Percentiles rank a stretch among this genome's conserved stretches.
Evolutionary conservation across 2,888 invertebrate genomes (phyloP).

Genomic region (Epinotia brunnichana): DNA sequence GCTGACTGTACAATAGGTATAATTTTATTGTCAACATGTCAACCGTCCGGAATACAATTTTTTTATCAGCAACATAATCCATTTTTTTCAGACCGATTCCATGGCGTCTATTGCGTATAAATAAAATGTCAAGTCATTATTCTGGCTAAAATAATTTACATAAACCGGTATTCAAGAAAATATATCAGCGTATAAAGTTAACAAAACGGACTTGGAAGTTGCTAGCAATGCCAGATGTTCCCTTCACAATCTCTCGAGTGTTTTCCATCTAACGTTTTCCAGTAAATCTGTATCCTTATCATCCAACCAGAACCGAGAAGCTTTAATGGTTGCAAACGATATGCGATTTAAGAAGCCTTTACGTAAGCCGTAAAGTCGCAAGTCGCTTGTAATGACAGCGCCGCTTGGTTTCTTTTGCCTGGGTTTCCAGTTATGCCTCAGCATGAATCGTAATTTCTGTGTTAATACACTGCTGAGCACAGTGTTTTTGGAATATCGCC

Average conservation of each 20-base stretch:
- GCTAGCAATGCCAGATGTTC: slow-evolving; percentile 39
- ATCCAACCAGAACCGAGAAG: background rate
- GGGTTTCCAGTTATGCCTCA: slow-evolving; percentile 25
- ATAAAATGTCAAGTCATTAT: background rate
- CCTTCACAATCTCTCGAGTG: slow-evolving; percentile 38
- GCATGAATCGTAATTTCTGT: slow-evolving; percentile 44
- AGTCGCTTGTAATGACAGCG: slow-evolving; percentile 15
- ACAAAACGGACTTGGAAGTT: slow-evolving; percentile 38
- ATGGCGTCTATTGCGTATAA: background rate
- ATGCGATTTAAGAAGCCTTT: slow-evolving; percentile 13
- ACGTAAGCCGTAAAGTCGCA: background rate
- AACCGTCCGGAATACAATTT: background rate
- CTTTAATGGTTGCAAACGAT: slow-evolving; percentile 7
- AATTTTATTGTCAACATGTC: background rate
- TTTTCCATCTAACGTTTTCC: slow-evolving; percentile 39
- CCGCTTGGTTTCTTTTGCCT: slow-evolving; percentile 13
- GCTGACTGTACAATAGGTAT: background rate
- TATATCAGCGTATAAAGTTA: slow-evolving; percentile 41
- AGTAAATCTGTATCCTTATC: slow-evolving; percentile 36
- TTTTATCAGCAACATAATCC: background rate
- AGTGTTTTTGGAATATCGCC: slow-evolving; percentile 36
- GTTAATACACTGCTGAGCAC: slow-evolving; percentile 43
- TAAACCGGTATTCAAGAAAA: slow-evolving; percentile 31
- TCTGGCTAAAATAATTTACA: slow-evolving; percentile 10
- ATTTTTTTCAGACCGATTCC: background rate